Base-by-base conservation (phyloP, 2,113 vertebrate genomes). In the Sapajus apella region DNA sequence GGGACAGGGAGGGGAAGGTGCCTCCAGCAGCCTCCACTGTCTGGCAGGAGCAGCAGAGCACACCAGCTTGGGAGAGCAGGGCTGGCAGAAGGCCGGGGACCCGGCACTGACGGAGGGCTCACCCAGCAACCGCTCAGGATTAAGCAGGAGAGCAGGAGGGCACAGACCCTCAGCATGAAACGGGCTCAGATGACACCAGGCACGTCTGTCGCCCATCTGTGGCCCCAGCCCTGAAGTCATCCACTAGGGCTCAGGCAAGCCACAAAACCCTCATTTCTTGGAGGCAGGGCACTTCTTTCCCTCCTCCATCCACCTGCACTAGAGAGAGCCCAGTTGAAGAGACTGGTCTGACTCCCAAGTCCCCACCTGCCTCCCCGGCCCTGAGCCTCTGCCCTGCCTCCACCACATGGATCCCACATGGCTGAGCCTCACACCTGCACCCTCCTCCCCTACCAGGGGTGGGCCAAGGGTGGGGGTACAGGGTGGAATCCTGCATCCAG, bases 181-280 rank as follows among this genome's bases (percentile, higher is more conserved):
- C 0, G 61, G 87, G 84, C 40, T 18, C 18, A 32, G 83, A 20
- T 18, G 4, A 0, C 0, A 3, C 11, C 18, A 32, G 9, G 18
- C 25, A 0, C 23, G 3, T 45, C 80, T 35, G 18, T 14, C 2
- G 13, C 61, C 37, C 30, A 4, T 1, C 25, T 61, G n/a, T 1
- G 5, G 8, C 14, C 64, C 47, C 35, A 3, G 5, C 52, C 35
- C 5, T 30, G n/a, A 30, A 30, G 2, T 13, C 16, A 8, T 35
- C 18, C 25, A 30, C 47, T 12, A 30, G n/a, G 30, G 79, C 66
- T 20, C 1, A 32, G n/a, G n/a, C 30, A 8, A 35, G 55, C 83
- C 1, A 9, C 40, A 32, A 23, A 32, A n/a, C 94, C 64, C 83
- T 45, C 30, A 2, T 20, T 56, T 40, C 86, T 58, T 7, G 43